These are phyloP conservation scores for Alsophila aescularia DNA, from an alignment of 2,888 invertebrate species.

Conservation along the genomic window DNA sequence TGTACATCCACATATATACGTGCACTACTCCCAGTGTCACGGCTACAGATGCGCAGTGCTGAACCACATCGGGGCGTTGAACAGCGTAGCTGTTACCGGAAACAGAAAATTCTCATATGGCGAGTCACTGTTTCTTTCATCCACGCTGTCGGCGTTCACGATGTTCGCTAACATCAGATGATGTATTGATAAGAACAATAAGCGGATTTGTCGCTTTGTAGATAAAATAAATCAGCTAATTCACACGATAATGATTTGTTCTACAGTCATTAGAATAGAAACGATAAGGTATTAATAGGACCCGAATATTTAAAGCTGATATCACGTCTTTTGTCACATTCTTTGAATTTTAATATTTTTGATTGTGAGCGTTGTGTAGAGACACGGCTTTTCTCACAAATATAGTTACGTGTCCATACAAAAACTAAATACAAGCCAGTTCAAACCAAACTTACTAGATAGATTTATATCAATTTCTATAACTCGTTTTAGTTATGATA, in stretches of 20 bases:
- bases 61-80: constrained; percentile 96
- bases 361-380: too few relatives aligned
- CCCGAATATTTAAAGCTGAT: too few relatives aligned
- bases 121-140: constrained; percentile 66
- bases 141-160: constrained; percentile 11
- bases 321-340: too few relatives aligned
- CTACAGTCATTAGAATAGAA: too few relatives aligned
- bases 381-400: too few relatives aligned
- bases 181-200: constrained; percentile 20
- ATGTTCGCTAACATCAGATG: not conserved
- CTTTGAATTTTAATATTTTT: too few relatives aligned
- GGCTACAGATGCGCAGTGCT: constrained; percentile 96
- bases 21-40: constrained; percentile 95
- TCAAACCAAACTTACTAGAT: too few relatives aligned
- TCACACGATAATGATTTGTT: not conserved
- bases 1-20: constrained; percentile 97
- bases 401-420: too few relatives aligned
- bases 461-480: too few relatives aligned
- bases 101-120: constrained; percentile 97
- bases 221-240: constrained; percentile 8
- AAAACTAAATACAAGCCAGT: too few relatives aligned
- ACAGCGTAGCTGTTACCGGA: constrained; percentile 93
- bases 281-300: not conserved
- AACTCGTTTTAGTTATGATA: too few relatives aligned
- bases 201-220: constrained; percentile 29